Evolutionary conservation across 2,113 vertebrate species (phyloP).

Genomic region (Columba livia): DNA sequence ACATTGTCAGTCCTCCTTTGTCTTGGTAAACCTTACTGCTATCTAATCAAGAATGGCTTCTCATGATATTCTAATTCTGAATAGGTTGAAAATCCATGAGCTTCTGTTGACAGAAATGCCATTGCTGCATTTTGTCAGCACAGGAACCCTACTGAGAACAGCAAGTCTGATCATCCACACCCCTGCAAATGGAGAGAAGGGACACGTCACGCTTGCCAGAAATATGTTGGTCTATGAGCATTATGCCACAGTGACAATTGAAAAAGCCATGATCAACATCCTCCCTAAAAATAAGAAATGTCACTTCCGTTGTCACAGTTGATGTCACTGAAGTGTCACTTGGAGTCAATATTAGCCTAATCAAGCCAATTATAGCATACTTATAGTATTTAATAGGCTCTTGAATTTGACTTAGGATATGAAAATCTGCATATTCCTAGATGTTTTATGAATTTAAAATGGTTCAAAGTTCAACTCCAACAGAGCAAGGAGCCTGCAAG

Average conservation of each 20-base stretch:
- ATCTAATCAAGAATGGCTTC: not conserved
- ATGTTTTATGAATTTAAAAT: conserved; percentile 29
- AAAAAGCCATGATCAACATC: conserved; percentile 24
- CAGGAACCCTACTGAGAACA: not conserved
- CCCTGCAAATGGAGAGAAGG: not conserved
- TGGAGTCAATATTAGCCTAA: conserved; percentile 68
- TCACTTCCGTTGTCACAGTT: conserved; percentile 48
- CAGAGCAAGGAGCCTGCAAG: not conserved
- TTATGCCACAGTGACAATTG: not conserved
- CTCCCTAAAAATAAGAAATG: conserved; percentile 62
- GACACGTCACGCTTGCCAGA: not conserved
- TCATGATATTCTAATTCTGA: not conserved
- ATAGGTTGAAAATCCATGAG: not conserved
- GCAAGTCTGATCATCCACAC: not conserved
- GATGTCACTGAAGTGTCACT: conserved; percentile 51
- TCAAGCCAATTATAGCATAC: conserved; percentile 69
- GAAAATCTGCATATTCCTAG: conserved; percentile 61
- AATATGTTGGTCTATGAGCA: not conserved
- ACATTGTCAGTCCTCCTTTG: not conserved
- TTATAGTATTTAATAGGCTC: conserved; percentile 56
- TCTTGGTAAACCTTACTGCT: not conserved
- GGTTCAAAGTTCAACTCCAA: not conserved
- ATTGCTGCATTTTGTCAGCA: not conserved
- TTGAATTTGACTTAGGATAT: conserved; percentile 71
- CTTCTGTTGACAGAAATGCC: not conserved